These are phyloP conservation scores for Drosophila kambysellisi DNA, from an alignment of 2,888 invertebrate species.

Conservation along the genomic window DNA sequence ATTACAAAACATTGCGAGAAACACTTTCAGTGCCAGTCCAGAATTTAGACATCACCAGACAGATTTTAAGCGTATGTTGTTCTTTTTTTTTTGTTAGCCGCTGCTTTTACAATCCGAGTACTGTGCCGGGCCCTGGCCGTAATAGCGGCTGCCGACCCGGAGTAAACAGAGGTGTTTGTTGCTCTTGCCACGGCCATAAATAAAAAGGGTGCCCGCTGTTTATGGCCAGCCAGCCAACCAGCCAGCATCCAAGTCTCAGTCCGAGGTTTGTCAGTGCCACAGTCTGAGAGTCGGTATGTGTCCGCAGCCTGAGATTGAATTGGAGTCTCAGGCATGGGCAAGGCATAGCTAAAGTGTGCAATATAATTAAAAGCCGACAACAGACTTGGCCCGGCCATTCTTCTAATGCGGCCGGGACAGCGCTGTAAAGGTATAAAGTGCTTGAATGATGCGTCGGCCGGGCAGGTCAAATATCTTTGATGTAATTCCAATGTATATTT, in stretches of 20 bases:
- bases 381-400: slow-evolving; percentile 68
- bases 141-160: slow-evolving; percentile 33
- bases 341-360: slow-evolving; percentile 83
- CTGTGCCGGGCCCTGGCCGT: slow-evolving; percentile 16
- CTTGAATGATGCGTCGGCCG: slow-evolving; percentile 36
- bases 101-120: slow-evolving; percentile 48
- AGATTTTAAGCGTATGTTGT: slow-evolving; percentile 48
- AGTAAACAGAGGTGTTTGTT: slow-evolving; percentile 79
- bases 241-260: slow-evolving; percentile 49
- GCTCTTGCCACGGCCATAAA: slow-evolving; percentile 73
- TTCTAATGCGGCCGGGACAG: slow-evolving; percentile 71
- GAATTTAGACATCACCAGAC: slow-evolving; percentile 79
- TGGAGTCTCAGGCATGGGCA: slow-evolving; percentile 41
- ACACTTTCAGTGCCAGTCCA: slow-evolving; percentile 69
- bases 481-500: slow-evolving; percentile 53
- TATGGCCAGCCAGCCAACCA: slow-evolving; percentile 73
- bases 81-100: slow-evolving; percentile 27
- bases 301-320: slow-evolving; percentile 19
- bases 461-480: slow-evolving; percentile 65
- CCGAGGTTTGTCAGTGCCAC: slow-evolving; percentile 23
- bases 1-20: slow-evolving; percentile 79
- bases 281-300: slow-evolving; percentile 32
- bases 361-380: slow-evolving; percentile 84
- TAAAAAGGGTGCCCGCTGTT: slow-evolving; percentile 81
- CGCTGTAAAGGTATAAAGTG: slow-evolving; percentile 75